Percentiles rank a stretch among this genome's conserved stretches.
These are phyloP conservation scores for Danio jaintianensis DNA, from an alignment of 2,797 vertebrate genomes.

Conservation along the genomic window DNA sequence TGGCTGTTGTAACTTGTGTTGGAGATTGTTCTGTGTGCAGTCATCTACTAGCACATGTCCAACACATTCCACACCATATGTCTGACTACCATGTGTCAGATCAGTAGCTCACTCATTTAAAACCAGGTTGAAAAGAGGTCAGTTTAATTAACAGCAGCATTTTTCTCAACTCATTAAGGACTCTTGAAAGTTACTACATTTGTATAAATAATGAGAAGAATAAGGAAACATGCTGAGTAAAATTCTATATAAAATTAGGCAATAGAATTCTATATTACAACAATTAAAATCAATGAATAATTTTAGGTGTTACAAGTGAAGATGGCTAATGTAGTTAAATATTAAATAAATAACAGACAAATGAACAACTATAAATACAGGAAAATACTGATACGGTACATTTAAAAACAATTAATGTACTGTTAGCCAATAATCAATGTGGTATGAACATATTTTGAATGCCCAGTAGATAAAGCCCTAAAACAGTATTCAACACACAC, in stretches of 20 bases:
- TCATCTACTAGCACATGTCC: constrained; percentile 12
- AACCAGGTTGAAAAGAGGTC: not conserved
- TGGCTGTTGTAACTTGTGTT: constrained; percentile 26
- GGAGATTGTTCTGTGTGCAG: not conserved
- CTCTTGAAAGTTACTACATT: not conserved
- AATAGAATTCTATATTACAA: not conserved
- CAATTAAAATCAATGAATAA: too few species aligned
- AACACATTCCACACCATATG: constrained; percentile 26
- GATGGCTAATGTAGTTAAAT: too few species aligned
- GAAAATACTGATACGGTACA: too few species aligned
- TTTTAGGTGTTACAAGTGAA: too few species aligned
- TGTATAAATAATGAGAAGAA: not conserved
- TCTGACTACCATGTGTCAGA: not conserved
- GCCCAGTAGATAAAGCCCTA: too few species aligned
- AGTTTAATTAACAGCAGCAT: not conserved
- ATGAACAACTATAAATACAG: too few species aligned
- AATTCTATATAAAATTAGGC: not conserved
- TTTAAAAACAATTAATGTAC: too few species aligned
- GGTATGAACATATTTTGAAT: too few species aligned
- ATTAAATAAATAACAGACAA: too few species aligned
- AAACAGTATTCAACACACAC: too few species aligned
- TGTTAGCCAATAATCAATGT: too few species aligned
- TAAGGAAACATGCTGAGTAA: not conserved
- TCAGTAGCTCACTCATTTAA: constrained; percentile 7
- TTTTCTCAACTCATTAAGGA: not conserved